Evolutionary conservation across 92 coral and sea anemone species (phyloP), one percentile per base, ranked within the genome.

Genomic region (Palythoa grandiflora): DNA sequence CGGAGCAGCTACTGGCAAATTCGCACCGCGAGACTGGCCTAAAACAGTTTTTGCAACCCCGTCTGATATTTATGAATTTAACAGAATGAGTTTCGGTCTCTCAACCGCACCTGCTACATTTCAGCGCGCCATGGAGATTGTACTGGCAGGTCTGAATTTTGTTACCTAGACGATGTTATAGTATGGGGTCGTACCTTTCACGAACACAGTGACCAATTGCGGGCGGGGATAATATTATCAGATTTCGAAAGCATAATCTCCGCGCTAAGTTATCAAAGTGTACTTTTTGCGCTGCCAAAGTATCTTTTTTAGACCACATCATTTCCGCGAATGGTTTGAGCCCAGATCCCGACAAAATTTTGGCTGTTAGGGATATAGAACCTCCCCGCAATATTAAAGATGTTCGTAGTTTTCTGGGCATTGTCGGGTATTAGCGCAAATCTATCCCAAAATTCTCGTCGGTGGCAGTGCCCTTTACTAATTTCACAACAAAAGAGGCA

Each of bases 91-190:
- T 16, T 90, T 90, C 39, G 93, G 1, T 0, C 83, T 90, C 15
- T 77, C 83, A 1, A 80, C 52, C 21, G 93, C 90, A 53, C 84
- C 87, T 3, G 87, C 87, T 4, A 90, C 90, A 16, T 90, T 90
- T 52, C 90, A 78, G 80, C 74, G 86, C 17, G 63, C 80, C 3
- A 85, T 77, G 76, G 38, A 89, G 10, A 66, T 73, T 39, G 80
- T 86, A n/a, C 21, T 87, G 50, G 59, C 83, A 10, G 93, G 90
- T 15, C 70, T 90, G 17, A 85, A 65, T 17, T 71, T 77, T 78
- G 84, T n/a, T 86, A 79, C 19, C 73, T 85, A 15, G 89, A 85
- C 50, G 89, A 89, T 66, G 72, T 85, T n/a, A 68, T 86, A 6
- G 84, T 90, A 9, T 79, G 57, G 38, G 90, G 57, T 57, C 65